Evolutionary conservation across 2,888 invertebrate genomes (phyloP).

Genomic region (Rhyacophila evoluta): DNA sequence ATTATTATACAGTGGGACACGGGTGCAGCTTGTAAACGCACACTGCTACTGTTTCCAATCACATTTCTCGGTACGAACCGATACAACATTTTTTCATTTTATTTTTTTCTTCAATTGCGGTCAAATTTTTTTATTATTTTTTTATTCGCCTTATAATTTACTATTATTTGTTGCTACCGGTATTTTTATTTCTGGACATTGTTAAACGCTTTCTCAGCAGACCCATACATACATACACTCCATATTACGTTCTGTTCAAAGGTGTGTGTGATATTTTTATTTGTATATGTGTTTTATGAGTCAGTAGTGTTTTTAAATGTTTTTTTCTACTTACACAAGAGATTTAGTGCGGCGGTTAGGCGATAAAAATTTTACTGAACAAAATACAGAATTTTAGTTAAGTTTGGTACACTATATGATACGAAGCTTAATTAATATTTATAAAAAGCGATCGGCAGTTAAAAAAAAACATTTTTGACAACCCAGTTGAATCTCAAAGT

Average conservation of each 20-base stretch:
- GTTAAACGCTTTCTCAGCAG: constrained; percentile 51
- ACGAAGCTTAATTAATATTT: too few relatives aligned
- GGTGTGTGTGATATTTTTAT: not conserved
- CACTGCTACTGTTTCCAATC: constrained; percentile 40
- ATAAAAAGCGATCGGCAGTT: too few relatives aligned
- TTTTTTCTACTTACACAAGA: not conserved
- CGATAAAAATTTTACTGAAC: too few relatives aligned
- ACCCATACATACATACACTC: constrained; percentile 25
- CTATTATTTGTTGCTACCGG: constrained; percentile 50
- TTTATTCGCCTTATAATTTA: constrained; percentile 50
- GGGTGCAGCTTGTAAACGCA: constrained; percentile 29
- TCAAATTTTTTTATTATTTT: constrained; percentile 33
- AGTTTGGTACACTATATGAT: too few relatives aligned
- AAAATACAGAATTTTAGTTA: too few relatives aligned
- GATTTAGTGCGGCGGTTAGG: not conserved
- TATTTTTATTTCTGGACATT: constrained; percentile 46
- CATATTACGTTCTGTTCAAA: not conserved
- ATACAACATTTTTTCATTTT: not conserved
- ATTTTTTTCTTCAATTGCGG: constrained; percentile 19
- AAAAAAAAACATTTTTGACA: too few relatives aligned
- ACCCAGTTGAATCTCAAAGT: too few relatives aligned
- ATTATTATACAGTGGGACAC: constrained; percentile 2
- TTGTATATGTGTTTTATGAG: not conserved
- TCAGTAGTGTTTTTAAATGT: not conserved
- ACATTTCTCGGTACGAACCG: constrained; percentile 36